Conservation (phyloP, 2,113 vertebrate species). For the Tragelaphus scriptus region DNA sequence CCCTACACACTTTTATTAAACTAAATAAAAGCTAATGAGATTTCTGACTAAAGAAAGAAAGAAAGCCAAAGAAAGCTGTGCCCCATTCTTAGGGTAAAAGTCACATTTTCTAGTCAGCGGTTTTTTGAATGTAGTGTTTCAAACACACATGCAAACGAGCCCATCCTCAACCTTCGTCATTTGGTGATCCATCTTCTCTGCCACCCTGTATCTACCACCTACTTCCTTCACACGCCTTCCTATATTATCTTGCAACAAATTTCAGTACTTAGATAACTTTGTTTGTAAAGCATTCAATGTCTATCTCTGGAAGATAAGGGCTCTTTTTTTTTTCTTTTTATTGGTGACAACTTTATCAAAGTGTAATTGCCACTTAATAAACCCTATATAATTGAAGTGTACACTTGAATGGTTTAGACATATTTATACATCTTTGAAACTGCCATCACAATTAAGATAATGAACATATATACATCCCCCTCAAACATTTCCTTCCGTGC, state of each 20-base stretch:
- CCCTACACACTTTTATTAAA: not conserved
- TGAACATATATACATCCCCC: not conserved
- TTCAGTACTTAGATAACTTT: not conserved
- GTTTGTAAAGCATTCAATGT: not conserved
- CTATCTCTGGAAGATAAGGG: not conserved
- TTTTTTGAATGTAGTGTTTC: not conserved
- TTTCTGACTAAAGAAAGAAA: not conserved
- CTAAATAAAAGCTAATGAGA: not conserved
- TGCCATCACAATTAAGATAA: not conserved
- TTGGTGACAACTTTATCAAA: not conserved
- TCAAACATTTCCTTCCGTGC: not conserved
- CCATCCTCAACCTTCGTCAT: not conserved
- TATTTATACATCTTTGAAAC: not conserved
- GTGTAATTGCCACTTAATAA: not conserved
- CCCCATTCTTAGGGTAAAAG: not conserved
- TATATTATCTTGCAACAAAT: not conserved
- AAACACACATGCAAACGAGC: not conserved
- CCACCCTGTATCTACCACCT: not conserved
- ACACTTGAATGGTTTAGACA: not conserved
- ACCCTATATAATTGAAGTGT: not conserved
- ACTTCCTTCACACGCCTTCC: not conserved
- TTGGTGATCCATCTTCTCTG: not conserved
- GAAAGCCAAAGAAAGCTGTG: not conserved
- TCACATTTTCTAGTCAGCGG: not conserved
- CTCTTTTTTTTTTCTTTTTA: not conserved